Evolutionary conservation across 2,113 vertebrate species (phyloP).

Genomic region (Abramis brama): DNA sequence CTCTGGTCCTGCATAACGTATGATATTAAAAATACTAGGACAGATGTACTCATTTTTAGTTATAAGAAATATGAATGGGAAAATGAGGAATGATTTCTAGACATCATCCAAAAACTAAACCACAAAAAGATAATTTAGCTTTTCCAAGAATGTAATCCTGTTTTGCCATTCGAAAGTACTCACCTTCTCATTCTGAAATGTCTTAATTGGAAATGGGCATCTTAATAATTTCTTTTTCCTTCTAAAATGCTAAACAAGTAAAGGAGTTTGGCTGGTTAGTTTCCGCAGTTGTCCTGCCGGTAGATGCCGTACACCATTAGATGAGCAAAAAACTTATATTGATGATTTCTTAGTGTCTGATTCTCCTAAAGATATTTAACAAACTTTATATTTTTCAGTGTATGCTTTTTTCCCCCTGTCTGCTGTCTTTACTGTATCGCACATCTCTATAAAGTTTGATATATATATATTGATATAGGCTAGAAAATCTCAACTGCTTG

Average conservation of each 20-base stretch:
- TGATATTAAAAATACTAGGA: constrained; percentile 23
- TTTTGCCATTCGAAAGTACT: neutral
- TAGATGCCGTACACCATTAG: neutral
- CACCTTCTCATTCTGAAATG: neutral
- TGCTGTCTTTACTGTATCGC: too few species aligned
- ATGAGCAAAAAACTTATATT: too few species aligned
- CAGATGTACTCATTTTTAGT: constrained; percentile 8
- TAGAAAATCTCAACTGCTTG: too few species aligned
- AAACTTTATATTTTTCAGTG: too few species aligned
- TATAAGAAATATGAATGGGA: neutral
- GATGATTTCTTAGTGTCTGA: too few species aligned
- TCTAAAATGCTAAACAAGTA: neutral
- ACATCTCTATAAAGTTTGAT: too few species aligned
- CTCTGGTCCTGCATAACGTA: constrained; percentile 1
- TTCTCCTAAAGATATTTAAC: too few species aligned
- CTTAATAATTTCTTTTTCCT: neutral
- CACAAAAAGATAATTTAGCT: neutral
- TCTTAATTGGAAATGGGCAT: neutral
- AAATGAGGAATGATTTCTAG: neutral
- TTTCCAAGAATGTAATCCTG: neutral
- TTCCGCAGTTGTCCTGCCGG: neutral
- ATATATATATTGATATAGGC: too few species aligned
- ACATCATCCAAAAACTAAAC: neutral
- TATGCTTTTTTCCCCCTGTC: too few species aligned
- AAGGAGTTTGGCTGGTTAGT: neutral